A percentile compares a stretch with the other conserved stretches of the same genome.
These are phyloP conservation scores for Sphecodes monilicornis DNA, from an alignment of 2,888 invertebrate species.

Conservation along the genomic window DNA sequence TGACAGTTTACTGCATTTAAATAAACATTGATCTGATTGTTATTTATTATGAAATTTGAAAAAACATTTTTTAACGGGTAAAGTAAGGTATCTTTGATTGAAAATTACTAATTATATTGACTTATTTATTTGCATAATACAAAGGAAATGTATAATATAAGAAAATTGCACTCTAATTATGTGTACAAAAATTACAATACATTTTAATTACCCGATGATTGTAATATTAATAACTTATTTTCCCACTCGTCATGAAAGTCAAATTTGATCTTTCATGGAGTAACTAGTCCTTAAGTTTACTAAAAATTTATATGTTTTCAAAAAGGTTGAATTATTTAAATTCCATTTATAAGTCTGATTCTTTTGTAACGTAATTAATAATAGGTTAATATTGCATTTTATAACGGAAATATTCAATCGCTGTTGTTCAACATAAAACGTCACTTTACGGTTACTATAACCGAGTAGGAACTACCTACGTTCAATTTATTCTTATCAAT, in stretches of 20 bases:
- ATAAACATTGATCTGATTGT: neutral
- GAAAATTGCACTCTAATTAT: neutral
- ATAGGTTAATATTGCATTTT: neutral
- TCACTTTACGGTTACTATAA: conserved; percentile 16
- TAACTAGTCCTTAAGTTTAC: neutral
- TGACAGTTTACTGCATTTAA: neutral
- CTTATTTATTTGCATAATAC: neutral
- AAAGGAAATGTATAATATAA: neutral
- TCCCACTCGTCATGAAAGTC: neutral
- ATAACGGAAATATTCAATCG: conserved; percentile 24
- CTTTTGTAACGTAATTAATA: neutral
- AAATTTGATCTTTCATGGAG: neutral
- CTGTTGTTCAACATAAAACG: conserved; percentile 10
- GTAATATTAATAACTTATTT: neutral
- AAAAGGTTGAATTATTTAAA: neutral
- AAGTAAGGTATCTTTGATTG: neutral
- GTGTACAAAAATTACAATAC: neutral
- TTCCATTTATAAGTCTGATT: neutral
- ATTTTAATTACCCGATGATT: neutral
- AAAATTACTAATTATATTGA: neutral
- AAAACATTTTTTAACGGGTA: neutral
- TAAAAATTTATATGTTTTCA: neutral
- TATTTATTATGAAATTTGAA: neutral
- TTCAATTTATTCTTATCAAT: conserved; percentile 40
- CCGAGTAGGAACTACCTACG: conserved; percentile 23